Conservation (phyloP, 2,113 vertebrate genomes). For the Chlorodrepanis virens region DNA sequence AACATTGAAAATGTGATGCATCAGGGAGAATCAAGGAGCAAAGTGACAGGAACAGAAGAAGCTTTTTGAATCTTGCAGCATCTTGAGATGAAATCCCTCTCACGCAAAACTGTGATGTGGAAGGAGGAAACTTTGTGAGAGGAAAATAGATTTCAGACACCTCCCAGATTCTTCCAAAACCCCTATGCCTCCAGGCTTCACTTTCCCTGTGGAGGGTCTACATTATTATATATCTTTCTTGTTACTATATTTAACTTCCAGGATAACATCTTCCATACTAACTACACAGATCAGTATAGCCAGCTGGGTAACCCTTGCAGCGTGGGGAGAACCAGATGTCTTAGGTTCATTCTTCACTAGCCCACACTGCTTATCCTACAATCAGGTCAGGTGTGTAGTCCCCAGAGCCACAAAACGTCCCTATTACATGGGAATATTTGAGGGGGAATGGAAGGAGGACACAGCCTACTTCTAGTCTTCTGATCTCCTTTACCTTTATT, state of each 20-base stretch:
- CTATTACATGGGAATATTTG: background rate
- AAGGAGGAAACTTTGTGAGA: background rate
- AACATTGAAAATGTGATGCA: background rate
- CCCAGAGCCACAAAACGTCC: background rate
- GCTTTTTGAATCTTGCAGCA: background rate
- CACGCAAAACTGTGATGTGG: background rate
- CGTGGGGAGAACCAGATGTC: background rate
- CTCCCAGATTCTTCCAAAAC: background rate
- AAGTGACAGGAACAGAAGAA: background rate
- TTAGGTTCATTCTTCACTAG: background rate
- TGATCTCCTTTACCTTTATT: background rate
- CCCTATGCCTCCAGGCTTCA: background rate
- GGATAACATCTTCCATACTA: background rate
- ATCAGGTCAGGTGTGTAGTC: background rate
- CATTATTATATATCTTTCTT: background rate
- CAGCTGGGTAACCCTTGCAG: background rate
- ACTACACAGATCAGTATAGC: background rate
- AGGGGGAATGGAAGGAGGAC: background rate
- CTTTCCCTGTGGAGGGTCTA: background rate
- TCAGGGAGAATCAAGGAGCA: background rate
- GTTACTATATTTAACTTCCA: background rate
- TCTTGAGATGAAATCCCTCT: background rate
- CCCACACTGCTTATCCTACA: background rate
- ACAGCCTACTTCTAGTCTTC: background rate
- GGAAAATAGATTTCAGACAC: background rate